Conservation (phyloP, 1,140 invertebrate genomes). For the Drosophila bocki region DNA sequence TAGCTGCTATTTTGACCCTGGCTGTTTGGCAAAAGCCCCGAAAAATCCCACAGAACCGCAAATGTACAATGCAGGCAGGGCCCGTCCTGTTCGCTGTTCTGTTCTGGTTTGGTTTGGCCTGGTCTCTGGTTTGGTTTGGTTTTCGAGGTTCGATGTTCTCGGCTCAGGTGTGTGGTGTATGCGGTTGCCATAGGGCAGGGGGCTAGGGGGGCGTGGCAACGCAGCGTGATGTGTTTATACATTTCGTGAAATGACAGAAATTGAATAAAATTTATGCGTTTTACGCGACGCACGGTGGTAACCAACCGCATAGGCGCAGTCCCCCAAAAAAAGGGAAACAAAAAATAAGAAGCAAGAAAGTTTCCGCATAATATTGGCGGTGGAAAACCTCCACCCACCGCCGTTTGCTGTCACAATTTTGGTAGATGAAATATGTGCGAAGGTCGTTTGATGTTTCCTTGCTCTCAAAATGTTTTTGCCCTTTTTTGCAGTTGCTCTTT, state of each 20-base stretch:
- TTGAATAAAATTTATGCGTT: constrained; percentile 81
- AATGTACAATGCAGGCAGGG: constrained; percentile 51
- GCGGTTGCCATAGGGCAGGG: constrained; percentile 21
- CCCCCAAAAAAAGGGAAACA: constrained; percentile 2
- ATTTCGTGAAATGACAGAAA: constrained; percentile 80
- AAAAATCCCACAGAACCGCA: constrained; percentile 57
- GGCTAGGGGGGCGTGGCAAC: constrained; percentile 6
- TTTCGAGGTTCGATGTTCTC: constrained; percentile 43
- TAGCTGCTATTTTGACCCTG: constrained; percentile 2
- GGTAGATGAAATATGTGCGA: constrained; percentile 67
- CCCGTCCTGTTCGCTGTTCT: constrained; percentile 23
- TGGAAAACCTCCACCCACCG: constrained; percentile 1
- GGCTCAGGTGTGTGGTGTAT: constrained; percentile 53
- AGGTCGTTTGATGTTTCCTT: constrained; percentile 58
- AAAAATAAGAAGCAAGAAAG: constrained; percentile 16
- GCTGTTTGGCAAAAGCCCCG: constrained; percentile 4
- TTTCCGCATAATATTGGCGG: constrained; percentile 44
- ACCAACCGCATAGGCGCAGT: constrained; percentile 63
- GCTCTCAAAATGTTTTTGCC: constrained; percentile 2
- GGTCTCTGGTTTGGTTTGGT: constrained; percentile 31
- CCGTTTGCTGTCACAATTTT: constrained; percentile 41
- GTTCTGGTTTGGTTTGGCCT: constrained; percentile 20
- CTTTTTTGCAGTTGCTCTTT: constrained; percentile 9
- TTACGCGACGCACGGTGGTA: constrained; percentile 36
- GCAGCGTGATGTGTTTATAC: constrained; percentile 76